phyloP scores from a whole-genome alignment of 2,797 vertebrate species.

The Liparis tanakae region DNA sequence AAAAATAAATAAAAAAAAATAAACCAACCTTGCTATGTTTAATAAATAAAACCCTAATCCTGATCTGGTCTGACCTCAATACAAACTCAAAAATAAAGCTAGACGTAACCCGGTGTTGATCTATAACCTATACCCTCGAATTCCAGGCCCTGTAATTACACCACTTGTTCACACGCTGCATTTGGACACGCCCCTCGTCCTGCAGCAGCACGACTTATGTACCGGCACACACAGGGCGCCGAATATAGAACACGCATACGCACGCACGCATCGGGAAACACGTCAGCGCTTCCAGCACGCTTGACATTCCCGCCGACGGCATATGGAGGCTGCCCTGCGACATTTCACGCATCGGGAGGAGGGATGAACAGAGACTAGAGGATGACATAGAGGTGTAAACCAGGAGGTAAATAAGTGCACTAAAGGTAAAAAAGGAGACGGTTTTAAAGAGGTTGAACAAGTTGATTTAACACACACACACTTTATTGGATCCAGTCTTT shows the following conservation, averaged over 20 bases:
- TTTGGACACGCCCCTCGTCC: not conserved
- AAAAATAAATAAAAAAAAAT: no score
- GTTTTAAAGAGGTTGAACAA: constrained; percentile 16
- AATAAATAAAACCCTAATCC: not conserved
- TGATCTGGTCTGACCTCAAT: not conserved
- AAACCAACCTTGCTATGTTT: no score
- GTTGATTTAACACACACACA: constrained; percentile 9
- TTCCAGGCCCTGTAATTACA: not conserved
- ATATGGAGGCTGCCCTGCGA: constrained; percentile 76
- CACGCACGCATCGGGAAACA: constrained; percentile 24
- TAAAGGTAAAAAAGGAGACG: not conserved
- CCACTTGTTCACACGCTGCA: not conserved
- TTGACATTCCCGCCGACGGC: constrained; percentile 79
- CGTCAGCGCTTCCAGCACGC: constrained; percentile 65
- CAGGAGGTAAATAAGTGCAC: constrained; percentile 11
- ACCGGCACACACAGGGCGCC: constrained; percentile 26
- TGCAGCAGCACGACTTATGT: constrained; percentile 1
- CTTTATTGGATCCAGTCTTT: no score
- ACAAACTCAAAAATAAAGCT: not conserved
- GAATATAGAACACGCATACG: constrained; percentile 25
- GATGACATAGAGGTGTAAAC: constrained; percentile 26
- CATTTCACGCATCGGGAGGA: constrained; percentile 69
- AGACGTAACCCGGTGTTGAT: not conserved
- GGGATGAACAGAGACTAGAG: constrained; percentile 26
- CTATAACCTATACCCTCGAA: not conserved